phyloP scores from a whole-genome alignment of 2,797 vertebrate genomes.

The Notamacropus eugenii region DNA sequence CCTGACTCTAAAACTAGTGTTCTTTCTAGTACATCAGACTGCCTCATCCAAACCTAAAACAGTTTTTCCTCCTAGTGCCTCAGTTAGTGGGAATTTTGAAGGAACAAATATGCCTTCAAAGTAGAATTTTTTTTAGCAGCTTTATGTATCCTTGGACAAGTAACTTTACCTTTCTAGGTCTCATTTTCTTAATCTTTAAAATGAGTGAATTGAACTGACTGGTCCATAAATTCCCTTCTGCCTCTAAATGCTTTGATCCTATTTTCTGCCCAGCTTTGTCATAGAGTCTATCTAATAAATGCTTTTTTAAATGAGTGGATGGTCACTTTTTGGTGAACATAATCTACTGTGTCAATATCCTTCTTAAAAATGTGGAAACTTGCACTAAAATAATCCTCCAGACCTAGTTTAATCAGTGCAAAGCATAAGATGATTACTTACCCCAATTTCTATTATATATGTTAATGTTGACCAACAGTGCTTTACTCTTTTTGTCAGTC shows the following conservation, averaged over 20 bases:
- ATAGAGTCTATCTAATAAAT: background rate
- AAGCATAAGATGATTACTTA: background rate
- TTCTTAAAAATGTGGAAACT: background rate
- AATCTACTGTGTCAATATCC: background rate
- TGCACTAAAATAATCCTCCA: background rate
- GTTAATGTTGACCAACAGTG: background rate
- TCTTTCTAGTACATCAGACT: background rate
- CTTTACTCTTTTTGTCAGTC: background rate
- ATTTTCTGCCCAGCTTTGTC: constrained; percentile 20
- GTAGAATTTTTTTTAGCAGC: background rate
- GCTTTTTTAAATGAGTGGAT: background rate
- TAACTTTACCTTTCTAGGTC: background rate
- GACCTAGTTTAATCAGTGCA: background rate
- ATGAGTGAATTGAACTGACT: background rate
- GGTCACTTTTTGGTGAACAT: background rate
- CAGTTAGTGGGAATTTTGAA: background rate
- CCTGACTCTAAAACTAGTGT: background rate
- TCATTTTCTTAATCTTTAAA: background rate
- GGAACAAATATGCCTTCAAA: background rate
- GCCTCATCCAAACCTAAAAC: background rate
- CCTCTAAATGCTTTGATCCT: background rate
- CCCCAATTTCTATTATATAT: background rate
- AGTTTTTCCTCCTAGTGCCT: background rate
- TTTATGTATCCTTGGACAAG: background rate
- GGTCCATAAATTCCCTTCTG: background rate